Conservation (phyloP, 1,140 invertebrate species). For the Drosophila parvula region DNA sequence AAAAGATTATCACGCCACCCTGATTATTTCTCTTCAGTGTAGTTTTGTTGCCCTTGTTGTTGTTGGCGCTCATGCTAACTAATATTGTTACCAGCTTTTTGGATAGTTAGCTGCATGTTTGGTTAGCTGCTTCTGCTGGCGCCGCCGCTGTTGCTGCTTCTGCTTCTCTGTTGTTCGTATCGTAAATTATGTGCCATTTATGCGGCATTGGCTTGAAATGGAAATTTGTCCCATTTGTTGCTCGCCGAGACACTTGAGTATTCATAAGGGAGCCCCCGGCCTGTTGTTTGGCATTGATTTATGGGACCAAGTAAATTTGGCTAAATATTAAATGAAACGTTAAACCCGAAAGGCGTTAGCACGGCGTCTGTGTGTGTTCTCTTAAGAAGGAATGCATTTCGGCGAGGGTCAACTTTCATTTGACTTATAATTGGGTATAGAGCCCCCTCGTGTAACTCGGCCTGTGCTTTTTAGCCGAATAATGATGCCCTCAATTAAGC, state of each 20-base stretch:
- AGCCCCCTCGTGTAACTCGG: constrained; percentile 20
- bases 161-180: constrained; percentile 62
- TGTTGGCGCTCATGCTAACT: constrained; percentile 58
- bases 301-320: constrained; percentile 65
- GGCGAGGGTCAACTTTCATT: constrained; percentile 44
- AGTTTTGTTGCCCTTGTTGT: constrained; percentile 20
- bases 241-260: constrained; percentile 77
- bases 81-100: constrained; percentile 80
- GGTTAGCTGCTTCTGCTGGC: constrained; percentile 55
- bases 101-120: constrained; percentile 80
- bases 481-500: constrained; percentile 75
- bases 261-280: constrained; percentile 70
- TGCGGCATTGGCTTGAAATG: constrained; percentile 81
- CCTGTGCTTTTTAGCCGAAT: constrained; percentile 45
- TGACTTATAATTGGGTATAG: constrained; percentile 57
- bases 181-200: constrained; percentile 82
- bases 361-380: not conserved
- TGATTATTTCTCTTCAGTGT: constrained; percentile 13
- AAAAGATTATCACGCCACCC: too few relatives aligned
- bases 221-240: constrained; percentile 83
- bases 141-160: constrained; percentile 25
- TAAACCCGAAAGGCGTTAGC: constrained; percentile 40
- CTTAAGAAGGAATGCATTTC: constrained; percentile 1
- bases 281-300: constrained; percentile 77
- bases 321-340: constrained; percentile 80